Percentiles rank a stretch among this genome's conserved stretches.
These are phyloP conservation scores for Plagiodera versicolora DNA, from an alignment of 2,888 invertebrate genomes.

Conservation along the genomic window DNA sequence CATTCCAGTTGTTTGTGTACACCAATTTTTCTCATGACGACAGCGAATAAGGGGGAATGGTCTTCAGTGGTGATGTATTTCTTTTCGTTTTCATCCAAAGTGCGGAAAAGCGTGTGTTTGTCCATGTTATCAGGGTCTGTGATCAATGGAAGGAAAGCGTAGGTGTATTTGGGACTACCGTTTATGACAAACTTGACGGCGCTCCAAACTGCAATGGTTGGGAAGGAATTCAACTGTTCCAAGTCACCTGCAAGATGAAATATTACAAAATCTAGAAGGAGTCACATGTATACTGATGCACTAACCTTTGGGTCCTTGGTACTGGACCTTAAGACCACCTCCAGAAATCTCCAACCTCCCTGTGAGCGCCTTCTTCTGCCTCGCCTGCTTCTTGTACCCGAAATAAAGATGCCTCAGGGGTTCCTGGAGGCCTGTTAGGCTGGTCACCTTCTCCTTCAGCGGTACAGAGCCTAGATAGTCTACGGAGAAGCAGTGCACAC, in stretches of 20 bases:
- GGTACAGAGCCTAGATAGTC: conserved; percentile 83
- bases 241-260: conserved; percentile 54
- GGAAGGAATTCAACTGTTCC: conserved; percentile 78
- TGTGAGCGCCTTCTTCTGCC: conserved; percentile 56
- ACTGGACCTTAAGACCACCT: conserved; percentile 72
- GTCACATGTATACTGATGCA: neutral
- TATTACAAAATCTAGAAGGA: neutral
- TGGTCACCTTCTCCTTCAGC: conserved; percentile 77
- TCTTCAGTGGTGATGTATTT: conserved; percentile 61
- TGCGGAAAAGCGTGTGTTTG: conserved; percentile 68
- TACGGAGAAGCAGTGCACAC: conserved; percentile 63
- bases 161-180: conserved; percentile 59
- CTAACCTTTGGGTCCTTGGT: conserved; percentile 61
- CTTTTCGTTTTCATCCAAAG: conserved; percentile 59
- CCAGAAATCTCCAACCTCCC: conserved; percentile 70
- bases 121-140: conserved; percentile 80
- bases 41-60: conserved; percentile 86
- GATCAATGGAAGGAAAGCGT: conserved; percentile 82
- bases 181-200: conserved; percentile 83
- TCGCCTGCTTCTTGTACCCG: conserved; percentile 59
- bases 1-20: conserved; percentile 82
- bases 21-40: conserved; percentile 82
- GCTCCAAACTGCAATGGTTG: conserved; percentile 92
- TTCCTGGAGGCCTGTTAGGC: conserved; percentile 78
- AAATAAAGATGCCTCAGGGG: conserved; percentile 77